Evolutionary conservation across 2,797 vertebrate genomes (phyloP).

Genomic region (Peromyscus nudipes): DNA sequence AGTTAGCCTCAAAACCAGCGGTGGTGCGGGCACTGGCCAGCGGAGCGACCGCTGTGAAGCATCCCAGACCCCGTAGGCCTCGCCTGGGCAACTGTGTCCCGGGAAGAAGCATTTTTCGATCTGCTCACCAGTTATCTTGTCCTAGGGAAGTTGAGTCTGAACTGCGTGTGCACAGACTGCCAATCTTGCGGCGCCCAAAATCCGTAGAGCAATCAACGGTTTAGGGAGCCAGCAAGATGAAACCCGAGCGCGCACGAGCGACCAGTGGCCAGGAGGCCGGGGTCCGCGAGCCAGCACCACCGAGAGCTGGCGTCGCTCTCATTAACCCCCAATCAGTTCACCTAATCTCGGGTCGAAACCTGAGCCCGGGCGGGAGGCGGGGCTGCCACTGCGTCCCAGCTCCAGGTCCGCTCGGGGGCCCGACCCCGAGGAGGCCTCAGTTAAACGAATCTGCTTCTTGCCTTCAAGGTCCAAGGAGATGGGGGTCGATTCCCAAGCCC

Average conservation of each 20-base stretch:
- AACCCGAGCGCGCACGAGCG: neutral
- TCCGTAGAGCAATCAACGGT: neutral
- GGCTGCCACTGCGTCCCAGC: neutral
- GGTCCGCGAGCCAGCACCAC: neutral
- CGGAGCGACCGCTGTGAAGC: neutral
- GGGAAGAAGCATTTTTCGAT: conserved; percentile 24
- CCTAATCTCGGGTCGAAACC: conserved; percentile 77
- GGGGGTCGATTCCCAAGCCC: neutral
- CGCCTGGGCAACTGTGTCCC: conserved; percentile 29
- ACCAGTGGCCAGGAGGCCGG: neutral
- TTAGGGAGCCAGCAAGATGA: conserved; percentile 21
- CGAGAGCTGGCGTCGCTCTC: conserved; percentile 60
- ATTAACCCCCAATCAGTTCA: conserved; percentile 82
- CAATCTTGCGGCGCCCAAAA: neutral
- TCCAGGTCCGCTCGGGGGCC: neutral
- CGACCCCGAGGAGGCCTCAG: neutral
- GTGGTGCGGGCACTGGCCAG: neutral
- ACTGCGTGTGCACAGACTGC: neutral
- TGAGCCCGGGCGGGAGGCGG: conserved; percentile 62
- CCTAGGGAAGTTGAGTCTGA: neutral
- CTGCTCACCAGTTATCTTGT: conserved; percentile 58
- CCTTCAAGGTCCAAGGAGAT: neutral
- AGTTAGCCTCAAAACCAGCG: neutral
- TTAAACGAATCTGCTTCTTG: conserved; percentile 21
- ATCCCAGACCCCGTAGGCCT: neutral